Evolutionary conservation across 2,113 vertebrate species (phyloP).

Genomic region (Oreochromis aureus): DNA sequence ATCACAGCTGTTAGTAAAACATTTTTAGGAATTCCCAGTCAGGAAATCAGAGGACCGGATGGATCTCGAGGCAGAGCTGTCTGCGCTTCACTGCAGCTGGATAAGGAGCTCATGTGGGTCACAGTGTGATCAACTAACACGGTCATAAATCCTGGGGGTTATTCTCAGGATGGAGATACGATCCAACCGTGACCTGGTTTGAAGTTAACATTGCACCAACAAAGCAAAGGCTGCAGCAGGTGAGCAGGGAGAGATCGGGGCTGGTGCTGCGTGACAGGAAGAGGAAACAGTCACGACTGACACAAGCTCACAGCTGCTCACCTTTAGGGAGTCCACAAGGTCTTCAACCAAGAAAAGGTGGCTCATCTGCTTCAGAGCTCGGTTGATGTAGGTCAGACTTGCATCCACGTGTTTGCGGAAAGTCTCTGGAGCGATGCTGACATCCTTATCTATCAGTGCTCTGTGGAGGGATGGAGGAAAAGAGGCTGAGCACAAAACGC

Average conservation of each 20-base stretch:
- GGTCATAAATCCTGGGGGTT: background rate
- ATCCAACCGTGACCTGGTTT: background rate
- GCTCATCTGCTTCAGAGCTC: constrained; percentile 78
- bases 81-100: background rate
- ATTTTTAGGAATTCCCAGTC: background rate
- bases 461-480: constrained; percentile 45
- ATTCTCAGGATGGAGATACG: background rate
- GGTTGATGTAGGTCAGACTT: constrained; percentile 81
- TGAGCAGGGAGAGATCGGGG: background rate
- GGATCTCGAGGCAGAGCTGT: background rate
- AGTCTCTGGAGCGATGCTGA: constrained; percentile 81
- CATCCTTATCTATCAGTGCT: constrained; percentile 80
- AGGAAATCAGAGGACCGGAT: background rate
- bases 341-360: constrained; percentile 90
- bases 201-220: background rate
- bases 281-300: rapidly evolving
- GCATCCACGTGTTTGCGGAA: constrained; percentile 83
- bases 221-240: background rate
- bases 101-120: background rate
- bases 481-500: constrained; percentile 2
- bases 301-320: constrained; percentile 18
- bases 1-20: background rate
- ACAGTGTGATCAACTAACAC: background rate
- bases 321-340: constrained; percentile 89
- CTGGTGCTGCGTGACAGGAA: background rate